phyloP scores from a whole-genome alignment of 2,888 invertebrate species.

The Sesia apiformis region DNA sequence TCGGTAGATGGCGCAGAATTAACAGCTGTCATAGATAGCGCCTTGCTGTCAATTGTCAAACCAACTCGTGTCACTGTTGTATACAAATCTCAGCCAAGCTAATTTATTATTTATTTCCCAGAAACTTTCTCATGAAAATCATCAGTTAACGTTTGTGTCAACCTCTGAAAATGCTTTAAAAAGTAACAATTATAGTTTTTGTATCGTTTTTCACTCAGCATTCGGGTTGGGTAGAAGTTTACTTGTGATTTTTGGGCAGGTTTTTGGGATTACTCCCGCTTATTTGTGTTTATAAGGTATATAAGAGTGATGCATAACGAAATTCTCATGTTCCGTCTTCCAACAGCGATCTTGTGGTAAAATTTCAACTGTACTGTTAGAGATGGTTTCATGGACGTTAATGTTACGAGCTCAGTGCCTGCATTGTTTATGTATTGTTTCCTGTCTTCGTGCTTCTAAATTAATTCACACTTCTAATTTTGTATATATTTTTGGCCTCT shows the following conservation, averaged over 20 bases:
- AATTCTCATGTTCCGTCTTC: too few species aligned
- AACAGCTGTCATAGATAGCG: slow-evolving; percentile 25
- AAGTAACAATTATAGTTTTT: slow-evolving; percentile 34
- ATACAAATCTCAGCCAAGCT: slow-evolving; percentile 64
- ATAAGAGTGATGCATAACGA: too few species aligned
- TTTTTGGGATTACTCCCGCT: too few species aligned
- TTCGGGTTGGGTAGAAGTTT: too few species aligned
- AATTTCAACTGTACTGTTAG: too few species aligned
- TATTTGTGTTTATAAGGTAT: too few species aligned
- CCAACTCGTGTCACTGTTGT: slow-evolving; percentile 37
- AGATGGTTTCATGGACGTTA: too few species aligned
- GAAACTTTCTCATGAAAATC: slow-evolving; percentile 26
- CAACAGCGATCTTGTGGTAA: too few species aligned
- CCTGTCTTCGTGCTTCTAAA: slow-evolving; percentile 42
- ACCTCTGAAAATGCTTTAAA: slow-evolving; percentile 27
- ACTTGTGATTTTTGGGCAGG: too few species aligned
- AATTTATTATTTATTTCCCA: slow-evolving; percentile 64
- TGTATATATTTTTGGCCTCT: too few species aligned
- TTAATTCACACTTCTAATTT: too few species aligned
- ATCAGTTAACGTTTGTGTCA: slow-evolving; percentile 39
- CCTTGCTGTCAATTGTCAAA: slow-evolving; percentile 21
- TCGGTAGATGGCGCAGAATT: slow-evolving; percentile 44
- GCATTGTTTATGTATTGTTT: slow-evolving; percentile 65
- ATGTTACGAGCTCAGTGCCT: background rate
- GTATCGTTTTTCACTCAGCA: slow-evolving; percentile 49